Evolutionary conservation across 1,140 invertebrate species (phyloP), one percentile per base, ranked within the genome.

Genomic region (Drosophila ironensis): DNA sequence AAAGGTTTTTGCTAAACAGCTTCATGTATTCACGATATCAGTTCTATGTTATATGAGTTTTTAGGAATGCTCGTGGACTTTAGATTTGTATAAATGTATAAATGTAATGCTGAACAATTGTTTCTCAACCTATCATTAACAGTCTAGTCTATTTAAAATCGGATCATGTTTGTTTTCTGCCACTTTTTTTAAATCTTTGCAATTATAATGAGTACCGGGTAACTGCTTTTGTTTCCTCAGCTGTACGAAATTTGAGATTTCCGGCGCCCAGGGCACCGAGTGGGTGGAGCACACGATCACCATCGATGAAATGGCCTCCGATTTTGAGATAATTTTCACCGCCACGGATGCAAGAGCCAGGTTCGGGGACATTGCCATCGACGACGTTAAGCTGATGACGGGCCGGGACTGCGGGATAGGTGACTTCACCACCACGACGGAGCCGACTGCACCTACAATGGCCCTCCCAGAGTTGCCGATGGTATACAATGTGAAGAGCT

Each of bases 341-440:
- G 77, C 68, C 2, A 84, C 54, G 4, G 50, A 72, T 33, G 72
- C 64, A 0, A 48, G 6, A 0, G 2, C 20, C 0, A 27, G 28
- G 0, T 70, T 90, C 12, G 84, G 84, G 0, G 89, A 90, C 38
- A 88, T 90, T 9, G 89, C 89, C 42, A 81, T 90, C 42, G 89
- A 90, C 9, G 89, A 90, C 61, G 80, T 90, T 0, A 66, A 72
- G 7, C 44, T 90, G 20, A 64, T 90, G 47, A 77, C 72, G 4
- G 87, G 87, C 19, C 67, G 42, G 1, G 82, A 78, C 1, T 89
- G 87, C 38, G 52, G 60, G 3, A 11, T 17, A n/a, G 11, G 28
- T n/a, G 54, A 17, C 0, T 28, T 12, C 9, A 71, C 41, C 4
- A 82, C 64, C 17, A 84, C 52, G 4, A 60, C 47, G 2, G 68